phyloP scores from a whole-genome alignment of 2,797 vertebrate species.

The Benthosema pterotum region DNA sequence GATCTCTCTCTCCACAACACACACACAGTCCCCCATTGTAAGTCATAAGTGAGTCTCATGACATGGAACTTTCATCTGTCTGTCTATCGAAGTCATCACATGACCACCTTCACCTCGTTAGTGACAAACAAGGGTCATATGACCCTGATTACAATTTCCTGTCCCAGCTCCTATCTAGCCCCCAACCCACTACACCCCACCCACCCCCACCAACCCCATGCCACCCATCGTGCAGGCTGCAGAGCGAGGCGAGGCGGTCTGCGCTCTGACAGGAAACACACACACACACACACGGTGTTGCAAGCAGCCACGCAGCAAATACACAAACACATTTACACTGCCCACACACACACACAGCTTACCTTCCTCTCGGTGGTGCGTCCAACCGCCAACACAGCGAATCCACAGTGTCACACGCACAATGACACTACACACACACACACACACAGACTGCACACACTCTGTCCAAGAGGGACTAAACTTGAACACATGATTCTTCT shows the following conservation, averaged over 20 bases:
- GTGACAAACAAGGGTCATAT: slow-evolving; percentile 38
- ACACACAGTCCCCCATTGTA: slow-evolving; percentile 23
- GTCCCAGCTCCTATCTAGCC: not conserved
- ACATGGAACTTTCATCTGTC: slow-evolving; percentile 28
- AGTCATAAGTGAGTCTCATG: slow-evolving; percentile 60
- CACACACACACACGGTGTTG: not conserved
- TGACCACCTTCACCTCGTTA: slow-evolving; percentile 38
- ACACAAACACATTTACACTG: not conserved
- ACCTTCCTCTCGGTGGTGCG: not conserved
- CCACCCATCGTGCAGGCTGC: not conserved
- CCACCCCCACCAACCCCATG: not conserved
- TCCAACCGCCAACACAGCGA: no score
- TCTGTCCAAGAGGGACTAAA: slow-evolving; percentile 41
- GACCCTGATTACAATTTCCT: slow-evolving; percentile 31
- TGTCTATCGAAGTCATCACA: slow-evolving; percentile 59
- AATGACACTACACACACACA: slow-evolving; percentile 10
- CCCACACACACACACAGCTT: slow-evolving; percentile 5
- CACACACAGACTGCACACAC: slow-evolving; percentile 18
- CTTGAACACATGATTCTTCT: slow-evolving; percentile 48
- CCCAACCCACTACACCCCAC: no score
- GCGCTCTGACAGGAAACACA: not conserved
- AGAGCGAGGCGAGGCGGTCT: no score
- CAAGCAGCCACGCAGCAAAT: slow-evolving; percentile 1
- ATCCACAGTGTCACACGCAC: not conserved
- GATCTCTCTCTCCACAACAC: no score